A percentile compares a stretch with the other conserved stretches of the same genome.
phyloP scores from a whole-genome alignment of 2,113 vertebrate species.

The Cynopterus brachyotis region DNA sequence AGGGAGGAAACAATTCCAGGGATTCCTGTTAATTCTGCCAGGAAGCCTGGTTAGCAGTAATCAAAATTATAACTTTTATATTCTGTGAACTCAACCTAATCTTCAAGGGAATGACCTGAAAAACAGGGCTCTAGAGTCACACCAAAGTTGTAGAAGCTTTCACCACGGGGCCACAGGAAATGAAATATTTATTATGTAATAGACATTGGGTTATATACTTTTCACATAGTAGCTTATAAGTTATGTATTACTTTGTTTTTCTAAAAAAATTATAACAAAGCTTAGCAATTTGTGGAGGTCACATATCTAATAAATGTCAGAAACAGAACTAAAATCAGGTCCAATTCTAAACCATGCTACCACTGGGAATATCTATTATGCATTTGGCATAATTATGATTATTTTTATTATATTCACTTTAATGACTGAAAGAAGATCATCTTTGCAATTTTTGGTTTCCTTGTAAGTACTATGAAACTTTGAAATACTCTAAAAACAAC shows the following conservation, averaged over 20 bases:
- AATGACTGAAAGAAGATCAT: neutral
- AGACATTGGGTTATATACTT: neutral
- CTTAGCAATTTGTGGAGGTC: slow-evolving; percentile 30
- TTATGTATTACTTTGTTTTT: neutral
- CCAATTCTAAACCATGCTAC: neutral
- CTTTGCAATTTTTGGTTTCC: neutral
- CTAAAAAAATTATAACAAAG: neutral
- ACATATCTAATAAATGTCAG: neutral
- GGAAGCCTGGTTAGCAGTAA: neutral
- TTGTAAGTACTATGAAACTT: neutral
- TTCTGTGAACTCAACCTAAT: slow-evolving; percentile 15
- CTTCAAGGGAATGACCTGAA: neutral
- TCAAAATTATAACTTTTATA: slow-evolving; percentile 2
- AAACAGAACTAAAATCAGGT: slow-evolving; percentile 33
- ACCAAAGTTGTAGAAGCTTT: neutral
- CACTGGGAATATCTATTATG: neutral
- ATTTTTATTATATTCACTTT: slow-evolving; percentile 20
- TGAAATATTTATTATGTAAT: neutral
- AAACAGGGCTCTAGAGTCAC: neutral
- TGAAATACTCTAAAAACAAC: slow-evolving; percentile 40
- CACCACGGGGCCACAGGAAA: neutral
- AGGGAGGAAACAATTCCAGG: neutral
- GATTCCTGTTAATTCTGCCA: neutral
- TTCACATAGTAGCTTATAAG: neutral
- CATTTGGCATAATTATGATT: neutral